phyloP scores from a whole-genome alignment of 2,888 invertebrate species.

The Metacarcinus magister region DNA sequence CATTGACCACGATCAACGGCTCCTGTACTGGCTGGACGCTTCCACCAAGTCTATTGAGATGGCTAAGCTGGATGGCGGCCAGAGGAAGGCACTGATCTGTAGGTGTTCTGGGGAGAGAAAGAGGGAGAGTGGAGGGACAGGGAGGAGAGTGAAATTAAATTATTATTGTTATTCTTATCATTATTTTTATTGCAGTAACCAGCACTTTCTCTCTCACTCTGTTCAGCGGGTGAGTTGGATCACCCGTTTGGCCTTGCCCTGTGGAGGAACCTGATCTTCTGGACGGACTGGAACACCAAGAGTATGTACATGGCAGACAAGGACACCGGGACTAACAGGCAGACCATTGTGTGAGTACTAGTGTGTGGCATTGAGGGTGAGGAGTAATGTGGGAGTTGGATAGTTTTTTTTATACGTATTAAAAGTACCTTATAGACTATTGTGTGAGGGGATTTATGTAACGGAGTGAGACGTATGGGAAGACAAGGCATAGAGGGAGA shows the following conservation, averaged over 20 bases:
- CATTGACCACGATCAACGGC: constrained; percentile 89
- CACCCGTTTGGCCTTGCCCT: constrained; percentile 94
- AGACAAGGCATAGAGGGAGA: too few species aligned
- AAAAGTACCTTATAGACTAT: too few species aligned
- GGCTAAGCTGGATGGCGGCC: constrained; percentile 91
- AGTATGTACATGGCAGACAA: constrained; percentile 92
- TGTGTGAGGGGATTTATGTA: too few species aligned
- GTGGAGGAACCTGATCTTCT: constrained; percentile 91
- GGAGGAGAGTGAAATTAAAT: not conserved
- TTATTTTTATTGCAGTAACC: too few species aligned
- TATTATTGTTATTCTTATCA: not conserved
- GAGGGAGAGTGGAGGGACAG: not conserved
- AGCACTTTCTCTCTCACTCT: constrained; percentile 22
- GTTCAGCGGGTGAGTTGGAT: constrained; percentile 87
- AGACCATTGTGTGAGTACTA: constrained; percentile 87
- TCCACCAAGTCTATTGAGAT: constrained; percentile 92
- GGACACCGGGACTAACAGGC: constrained; percentile 89
- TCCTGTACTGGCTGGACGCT: constrained; percentile 95
- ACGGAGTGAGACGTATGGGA: too few species aligned
- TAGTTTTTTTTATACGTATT: too few species aligned
- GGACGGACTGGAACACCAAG: constrained; percentile 93
- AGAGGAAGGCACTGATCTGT: constrained; percentile 89
- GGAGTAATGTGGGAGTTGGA: too few species aligned
- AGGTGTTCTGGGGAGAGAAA: constrained; percentile 83
- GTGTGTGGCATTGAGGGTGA: not conserved